Evolutionary conservation across 2,113 vertebrate species (phyloP), one percentile per base, ranked within the genome.

Genomic region (Poicephalus meyeri): DNA sequence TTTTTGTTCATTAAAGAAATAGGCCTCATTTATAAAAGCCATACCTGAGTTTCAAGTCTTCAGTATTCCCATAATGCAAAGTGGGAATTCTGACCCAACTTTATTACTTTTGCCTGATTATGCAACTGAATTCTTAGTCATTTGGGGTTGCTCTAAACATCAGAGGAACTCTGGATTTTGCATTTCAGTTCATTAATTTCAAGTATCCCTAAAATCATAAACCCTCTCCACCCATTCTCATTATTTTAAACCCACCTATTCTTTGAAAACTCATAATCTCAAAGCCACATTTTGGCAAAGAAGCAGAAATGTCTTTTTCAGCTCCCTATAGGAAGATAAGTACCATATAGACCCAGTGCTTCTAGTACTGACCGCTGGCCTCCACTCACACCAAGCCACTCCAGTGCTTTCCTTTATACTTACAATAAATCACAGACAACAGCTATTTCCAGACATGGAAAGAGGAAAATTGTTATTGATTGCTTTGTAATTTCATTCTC

Each of bases 261-360:
- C 17, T 84, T 73, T 74, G 13, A 56, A 71, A 73, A 18, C 5
- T 66, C n/a, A 69, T 37, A 29, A 13, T 46, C 31, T 52, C 26
- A 73, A 89, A 94, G 29, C 7, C n/a, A 47, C 6, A 29, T 4
- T 15, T 28, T n/a, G 39, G 1, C 24, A 94, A 24, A 86, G 39
- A 66, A 71, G 26, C 3, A 93, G 42, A 86, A 83, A 35, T 25
- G 2, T 7, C 29, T 69, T 86, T 86, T 91, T 71, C 60, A 69
- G 1, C 7, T 53, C 12, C 9, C 7, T 41, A 0, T 20, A 37
- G 18, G 11, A 86, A 80, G 26, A 55, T 5, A 55, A 61, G 28
- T 42, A 42, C 20, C 4, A 4, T 5, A 29, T 0, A 85, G 29
- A 79, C 7, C 2, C 17, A 47, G 14, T 0, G 2, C 16, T 86